Conservation (phyloP, 2,888 invertebrate species). For the Drymonia ruficornis region DNA sequence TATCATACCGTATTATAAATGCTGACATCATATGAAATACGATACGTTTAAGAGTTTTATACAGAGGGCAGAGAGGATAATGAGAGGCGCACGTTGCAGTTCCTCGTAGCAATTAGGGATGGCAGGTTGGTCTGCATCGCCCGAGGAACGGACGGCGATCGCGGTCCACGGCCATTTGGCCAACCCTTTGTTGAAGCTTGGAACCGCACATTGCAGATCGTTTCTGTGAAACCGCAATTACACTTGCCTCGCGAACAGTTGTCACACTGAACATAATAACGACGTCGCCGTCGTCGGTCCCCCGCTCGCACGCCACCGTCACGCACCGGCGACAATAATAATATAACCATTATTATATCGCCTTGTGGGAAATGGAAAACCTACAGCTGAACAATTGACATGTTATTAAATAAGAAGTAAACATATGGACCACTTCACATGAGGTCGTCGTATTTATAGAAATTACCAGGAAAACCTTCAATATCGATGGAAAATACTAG, state of each 20-base stretch:
- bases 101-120: constrained; percentile 60
- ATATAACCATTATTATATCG: constrained; percentile 46
- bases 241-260: constrained; percentile 60
- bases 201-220: constrained; percentile 42
- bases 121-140: constrained; percentile 31
- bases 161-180: not conserved
- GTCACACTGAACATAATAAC: constrained; percentile 54
- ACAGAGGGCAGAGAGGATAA: constrained; percentile 44
- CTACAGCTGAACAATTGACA: constrained; percentile 33
- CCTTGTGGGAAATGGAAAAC: constrained; percentile 60
- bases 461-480: not conserved
- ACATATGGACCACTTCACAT: constrained; percentile 12
- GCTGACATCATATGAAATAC: constrained; percentile 31
- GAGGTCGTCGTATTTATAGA: not conserved
- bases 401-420: constrained; percentile 21
- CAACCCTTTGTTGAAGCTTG: not conserved
- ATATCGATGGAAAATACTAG: not conserved
- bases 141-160: constrained; percentile 3
- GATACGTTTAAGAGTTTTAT: constrained; percentile 28
- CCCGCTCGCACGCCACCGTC: constrained; percentile 64
- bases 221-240: constrained; percentile 69
- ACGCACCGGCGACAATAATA: constrained; percentile 71
- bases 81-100: constrained; percentile 43
- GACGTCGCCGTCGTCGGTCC: constrained; percentile 43
- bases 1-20: constrained; percentile 24